Evolutionary conservation across 37 sponge, comb jelly and placozoan species (phyloP), one percentile per base, ranked within the genome.

Genomic region (Lycopodina hypogea): DNA sequence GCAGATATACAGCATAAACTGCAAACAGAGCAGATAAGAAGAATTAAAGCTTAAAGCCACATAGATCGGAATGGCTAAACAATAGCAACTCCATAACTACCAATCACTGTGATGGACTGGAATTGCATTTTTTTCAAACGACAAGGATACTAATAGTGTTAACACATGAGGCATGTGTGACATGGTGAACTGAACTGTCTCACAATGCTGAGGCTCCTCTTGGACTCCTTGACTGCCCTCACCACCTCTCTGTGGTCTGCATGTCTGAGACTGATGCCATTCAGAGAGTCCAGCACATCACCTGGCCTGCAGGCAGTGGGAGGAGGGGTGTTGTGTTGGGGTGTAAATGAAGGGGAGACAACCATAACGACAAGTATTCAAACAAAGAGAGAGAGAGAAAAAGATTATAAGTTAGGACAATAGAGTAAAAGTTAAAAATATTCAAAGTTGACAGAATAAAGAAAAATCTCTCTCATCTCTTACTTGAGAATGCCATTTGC

Each of bases 191-290:
- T n/a, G 50, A 4, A 26, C 17, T 34, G 24, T 38, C 77, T 62
- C 33, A 77, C 79, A 68, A 78, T 78, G 39, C 68, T 58, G 32
- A 91, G 76, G 30, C 51, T 52, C 1, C 77, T 81, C 14, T 80
- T 83, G 45, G 75, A 65, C 60, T 91, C 92, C 69, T 91, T 91
- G 55, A 91, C 84, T 0, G 77, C 88, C 14, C 72, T 60, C 35
- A 86, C 84, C n/a, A 87, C 92, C 42, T 91, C 84, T 0, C 71
- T 42, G 38, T 91, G 92, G 53, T 83, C 79, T 15, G 84, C 92
- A 80, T 80, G 75, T 23, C 59, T 37, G 45, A 91, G 75, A 60
- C 63, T 78, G 21, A 75, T 35, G 0, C 84, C 88, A 80, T 91
- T 91, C 50, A 91, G 77, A 29, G 75, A 61, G 52, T 91, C 92